A percentile compares a stretch with the other conserved stretches of the same genome.
Evolutionary conservation across 2,113 vertebrate species (phyloP).

Genomic region (Xiphias gladius): DNA sequence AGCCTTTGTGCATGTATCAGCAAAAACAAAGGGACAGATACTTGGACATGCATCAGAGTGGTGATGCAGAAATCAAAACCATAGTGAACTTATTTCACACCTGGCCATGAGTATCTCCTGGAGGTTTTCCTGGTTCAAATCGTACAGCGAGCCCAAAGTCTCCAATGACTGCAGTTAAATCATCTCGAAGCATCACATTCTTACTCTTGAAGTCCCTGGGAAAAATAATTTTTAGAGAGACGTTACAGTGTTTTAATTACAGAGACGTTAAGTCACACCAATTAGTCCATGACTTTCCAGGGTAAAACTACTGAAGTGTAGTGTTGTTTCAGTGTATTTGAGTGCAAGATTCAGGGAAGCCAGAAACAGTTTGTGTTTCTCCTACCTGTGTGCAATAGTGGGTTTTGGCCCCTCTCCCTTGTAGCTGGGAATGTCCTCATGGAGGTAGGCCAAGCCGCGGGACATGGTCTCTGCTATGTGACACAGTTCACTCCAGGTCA

Average conservation of each 20-base stretch:
- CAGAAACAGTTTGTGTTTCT: neutral
- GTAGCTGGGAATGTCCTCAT: conserved; percentile 95
- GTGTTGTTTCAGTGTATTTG: neutral
- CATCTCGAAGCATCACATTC: conserved; percentile 95
- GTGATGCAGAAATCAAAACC: neutral
- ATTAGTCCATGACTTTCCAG: neutral
- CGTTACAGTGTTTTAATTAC: neutral
- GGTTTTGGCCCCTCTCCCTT: conserved; percentile 96
- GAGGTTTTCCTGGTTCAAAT: conserved; percentile 97
- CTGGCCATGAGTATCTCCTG: conserved; percentile 97
- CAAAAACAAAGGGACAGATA: neutral
- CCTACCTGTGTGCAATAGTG: conserved; percentile 96
- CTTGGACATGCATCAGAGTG: neutral
- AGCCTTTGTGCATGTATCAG: neutral
- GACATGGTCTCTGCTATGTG: conserved; percentile 96
- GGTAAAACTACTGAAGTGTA: neutral
- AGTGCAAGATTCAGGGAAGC: neutral
- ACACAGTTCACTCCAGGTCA: conserved; percentile 96
- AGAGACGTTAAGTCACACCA: conserved; percentile 14
- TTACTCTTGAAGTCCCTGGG: conserved; percentile 99
- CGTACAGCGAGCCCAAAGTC: conserved; percentile 97
- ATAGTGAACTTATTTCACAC: conserved; percentile 75
- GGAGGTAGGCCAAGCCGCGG: conserved; percentile 94
- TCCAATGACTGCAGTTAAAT: conserved; percentile 93
- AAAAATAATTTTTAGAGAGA: conserved; percentile 30